phyloP scores from a whole-genome alignment of 2,888 invertebrate genomes.

The Artemia sinica region DNA sequence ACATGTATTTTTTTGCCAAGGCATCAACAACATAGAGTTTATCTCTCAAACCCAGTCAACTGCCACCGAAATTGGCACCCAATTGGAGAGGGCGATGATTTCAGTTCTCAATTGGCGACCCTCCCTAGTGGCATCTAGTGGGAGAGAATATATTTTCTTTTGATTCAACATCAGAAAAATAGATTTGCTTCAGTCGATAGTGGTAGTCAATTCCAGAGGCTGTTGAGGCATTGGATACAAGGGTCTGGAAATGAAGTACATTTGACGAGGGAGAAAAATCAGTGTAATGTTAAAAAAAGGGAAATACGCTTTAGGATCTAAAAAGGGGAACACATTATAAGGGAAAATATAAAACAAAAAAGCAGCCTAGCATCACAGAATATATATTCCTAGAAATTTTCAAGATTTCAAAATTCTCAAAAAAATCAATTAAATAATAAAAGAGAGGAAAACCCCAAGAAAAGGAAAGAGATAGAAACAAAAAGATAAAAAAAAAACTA shows the following conservation, averaged over 20 bases:
- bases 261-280: neutral
- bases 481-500: too few species aligned
- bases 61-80: conserved; percentile 76
- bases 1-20: conserved; percentile 81
- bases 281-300: neutral
- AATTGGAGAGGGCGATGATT: conserved; percentile 59
- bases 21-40: conserved; percentile 88
- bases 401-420: too few species aligned
- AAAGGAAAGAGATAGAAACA: neutral
- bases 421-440: neutral
- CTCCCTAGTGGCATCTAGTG: conserved; percentile 23
- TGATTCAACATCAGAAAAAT: conserved; percentile 78
- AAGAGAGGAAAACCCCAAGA: neutral
- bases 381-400: too few species aligned
- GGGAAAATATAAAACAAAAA: neutral
- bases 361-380: neutral
- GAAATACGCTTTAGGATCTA: neutral
- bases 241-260: conserved; percentile 29
- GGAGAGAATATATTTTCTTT: conserved; percentile 28
- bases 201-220: conserved; percentile 75
- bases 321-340: neutral
- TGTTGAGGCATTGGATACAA: conserved; percentile 59
- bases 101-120: conserved; percentile 35
- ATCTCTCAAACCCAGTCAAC: conserved; percentile 93
- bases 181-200: conserved; percentile 46